Conservation (phyloP, 2,888 invertebrate species). For the Petrolisthes manimaculis region DNA sequence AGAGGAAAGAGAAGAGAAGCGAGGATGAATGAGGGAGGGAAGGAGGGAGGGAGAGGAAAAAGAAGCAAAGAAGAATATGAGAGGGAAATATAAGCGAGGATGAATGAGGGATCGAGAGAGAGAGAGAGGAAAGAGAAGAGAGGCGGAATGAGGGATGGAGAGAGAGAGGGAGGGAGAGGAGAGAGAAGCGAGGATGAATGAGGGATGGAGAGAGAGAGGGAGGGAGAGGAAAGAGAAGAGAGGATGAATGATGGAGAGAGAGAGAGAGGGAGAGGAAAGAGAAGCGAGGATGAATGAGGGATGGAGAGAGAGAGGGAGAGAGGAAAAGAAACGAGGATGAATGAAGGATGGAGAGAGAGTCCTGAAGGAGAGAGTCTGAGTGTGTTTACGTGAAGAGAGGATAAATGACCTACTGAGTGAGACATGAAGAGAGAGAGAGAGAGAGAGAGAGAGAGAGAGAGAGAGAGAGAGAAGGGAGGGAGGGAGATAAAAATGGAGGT, state of each 20-base stretch:
- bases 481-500: no score
- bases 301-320: not conserved
- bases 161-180: not conserved
- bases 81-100: no score
- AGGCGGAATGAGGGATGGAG: not conserved
- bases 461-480: conserved; percentile 6
- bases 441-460: not conserved
- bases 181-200: not conserved
- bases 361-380: not conserved
- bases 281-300: no score
- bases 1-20: no score
- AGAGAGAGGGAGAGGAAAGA: no score
- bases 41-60: no score
- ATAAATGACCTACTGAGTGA: not conserved
- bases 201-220: not conserved
- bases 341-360: not conserved
- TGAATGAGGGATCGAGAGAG: no score
- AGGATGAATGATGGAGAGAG: no score
- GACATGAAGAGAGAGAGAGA: not conserved
- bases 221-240: not conserved
- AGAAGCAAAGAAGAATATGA: no score
- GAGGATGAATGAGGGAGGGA: no score
- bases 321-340: conserved; percentile 3
- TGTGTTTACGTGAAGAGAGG: not conserved
- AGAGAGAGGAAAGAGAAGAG: no score